Evolutionary conservation across 2,888 invertebrate species (phyloP), one percentile per base, ranked within the genome.

Genomic region (Ariolimax columbianus): DNA sequence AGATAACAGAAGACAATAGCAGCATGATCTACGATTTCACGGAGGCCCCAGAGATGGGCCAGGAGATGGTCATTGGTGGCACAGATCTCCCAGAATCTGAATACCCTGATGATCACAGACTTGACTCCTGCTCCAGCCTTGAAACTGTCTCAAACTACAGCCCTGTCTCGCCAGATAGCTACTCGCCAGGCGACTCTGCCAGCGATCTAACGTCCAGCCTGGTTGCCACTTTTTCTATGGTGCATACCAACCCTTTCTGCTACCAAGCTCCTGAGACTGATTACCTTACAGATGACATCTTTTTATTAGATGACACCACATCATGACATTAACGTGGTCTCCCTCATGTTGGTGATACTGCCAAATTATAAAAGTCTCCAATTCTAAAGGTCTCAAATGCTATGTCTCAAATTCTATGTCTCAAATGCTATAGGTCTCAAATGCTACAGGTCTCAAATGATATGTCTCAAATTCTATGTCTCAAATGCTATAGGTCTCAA

Each of bases 71-170:
- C 26, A 40, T 84, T 14, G 40, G 66, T 1, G 83, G 33, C 19
- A 38, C 14, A 0, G 77, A 77, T 26, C 9, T 59, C n/a, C 11
- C 38, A 66, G 78, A 83, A 7, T 70, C 70, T 23, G 72, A 78
- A 30, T 30, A 72, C 43, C 47, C 59, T 11, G 84, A 79, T n/a
- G 73, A 78, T 26, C 36, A 59, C 11, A 79, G 84, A 47, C 40
- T 73, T 6, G 85, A 85, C 26, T 85, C 85, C 7, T 85, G 85
- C 51, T 85, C 85, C 75, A 85, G 81, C 43, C n/a, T 77, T 14
- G 81, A 81, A 19, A 70, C 40, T 3, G 47, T 19, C 19, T 78
- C 79, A 38, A 72, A 33, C 59, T 84, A 47, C 47, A 77, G 70
- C 40, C 77, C 83, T 0, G 11, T 66, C 1, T 77, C 83, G 30